These are phyloP conservation scores for Dicerorhinus sumatrensis DNA, from an alignment of 2,113 vertebrate species.

Conservation along the genomic window DNA sequence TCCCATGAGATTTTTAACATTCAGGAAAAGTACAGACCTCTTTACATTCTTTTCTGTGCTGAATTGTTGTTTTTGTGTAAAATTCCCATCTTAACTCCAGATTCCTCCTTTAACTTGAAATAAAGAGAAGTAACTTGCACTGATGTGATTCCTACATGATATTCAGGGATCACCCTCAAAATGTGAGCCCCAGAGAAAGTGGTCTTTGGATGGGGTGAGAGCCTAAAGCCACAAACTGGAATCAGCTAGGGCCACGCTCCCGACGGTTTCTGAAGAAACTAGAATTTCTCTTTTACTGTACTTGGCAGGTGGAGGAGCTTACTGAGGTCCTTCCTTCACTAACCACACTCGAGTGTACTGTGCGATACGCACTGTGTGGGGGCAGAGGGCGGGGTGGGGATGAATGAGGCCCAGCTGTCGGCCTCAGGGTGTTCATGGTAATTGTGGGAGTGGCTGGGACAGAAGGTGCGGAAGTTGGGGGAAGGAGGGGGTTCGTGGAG, in stretches of 20 bases:
- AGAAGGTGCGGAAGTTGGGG: not conserved
- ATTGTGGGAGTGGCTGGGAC: not conserved
- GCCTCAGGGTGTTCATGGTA: fast-evolving
- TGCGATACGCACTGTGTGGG: not conserved
- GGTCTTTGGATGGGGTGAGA: not conserved
- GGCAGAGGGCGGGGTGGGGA: fast-evolving
- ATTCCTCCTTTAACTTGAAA: conserved; percentile 7
- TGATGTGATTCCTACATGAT: not conserved
- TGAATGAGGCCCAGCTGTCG: not conserved
- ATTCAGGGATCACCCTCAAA: not conserved
- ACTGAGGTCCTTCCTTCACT: not conserved
- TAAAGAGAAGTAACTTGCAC: conserved; percentile 3
- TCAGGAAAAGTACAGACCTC: conserved; percentile 32
- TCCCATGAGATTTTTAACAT: conserved; percentile 20
- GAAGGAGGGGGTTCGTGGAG: fast-evolving
- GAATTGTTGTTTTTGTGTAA: conserved; percentile 15
- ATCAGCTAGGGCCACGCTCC: not conserved
- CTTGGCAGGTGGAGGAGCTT: not conserved
- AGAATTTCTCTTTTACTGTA: not conserved
- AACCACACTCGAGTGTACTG: not conserved
- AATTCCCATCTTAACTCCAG: conserved; percentile 26
- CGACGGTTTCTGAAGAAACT: not conserved
- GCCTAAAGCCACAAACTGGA: not conserved
- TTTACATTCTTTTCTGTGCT: not conserved
- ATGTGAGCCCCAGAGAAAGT: not conserved